Evolutionary conservation across 2,797 vertebrate species (phyloP).

Genomic region (Scyliorhinus canicula): DNA sequence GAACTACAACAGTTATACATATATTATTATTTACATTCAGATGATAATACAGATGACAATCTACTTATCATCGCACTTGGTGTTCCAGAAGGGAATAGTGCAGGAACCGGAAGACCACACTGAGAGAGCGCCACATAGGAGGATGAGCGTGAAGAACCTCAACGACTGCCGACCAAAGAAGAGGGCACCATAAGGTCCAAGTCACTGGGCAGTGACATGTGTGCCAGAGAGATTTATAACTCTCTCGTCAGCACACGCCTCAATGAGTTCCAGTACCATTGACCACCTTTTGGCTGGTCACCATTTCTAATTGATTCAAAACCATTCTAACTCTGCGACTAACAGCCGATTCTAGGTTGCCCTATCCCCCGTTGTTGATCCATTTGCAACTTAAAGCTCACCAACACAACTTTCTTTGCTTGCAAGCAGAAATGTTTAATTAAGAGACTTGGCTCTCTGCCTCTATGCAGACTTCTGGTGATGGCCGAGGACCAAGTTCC

Average conservation of each 20-base stretch:
- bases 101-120: neutral
- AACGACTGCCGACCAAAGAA: neutral
- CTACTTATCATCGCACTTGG: too few species aligned
- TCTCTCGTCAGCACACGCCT: too few species aligned
- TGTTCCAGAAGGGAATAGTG: neutral
- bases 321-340: neutral
- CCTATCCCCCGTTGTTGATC: neutral
- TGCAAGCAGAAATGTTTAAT: neutral
- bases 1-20: too few species aligned
- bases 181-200: neutral
- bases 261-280: neutral
- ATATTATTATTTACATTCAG: too few species aligned
- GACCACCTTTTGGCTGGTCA: neutral
- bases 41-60: too few species aligned
- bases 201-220: neutral
- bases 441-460: neutral
- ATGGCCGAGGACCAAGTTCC: neutral
- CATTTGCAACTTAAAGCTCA: constrained; percentile 7
- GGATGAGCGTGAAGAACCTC: neutral
- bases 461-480: neutral
- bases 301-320: neutral
- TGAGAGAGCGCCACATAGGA: neutral
- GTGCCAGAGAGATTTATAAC: too few species aligned
- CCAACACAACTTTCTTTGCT: neutral
- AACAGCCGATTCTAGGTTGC: neutral